Evolutionary conservation across 2,113 vertebrate species (phyloP), one percentile per base, ranked within the genome.

Genomic region (Hippopotamus amphibius): DNA sequence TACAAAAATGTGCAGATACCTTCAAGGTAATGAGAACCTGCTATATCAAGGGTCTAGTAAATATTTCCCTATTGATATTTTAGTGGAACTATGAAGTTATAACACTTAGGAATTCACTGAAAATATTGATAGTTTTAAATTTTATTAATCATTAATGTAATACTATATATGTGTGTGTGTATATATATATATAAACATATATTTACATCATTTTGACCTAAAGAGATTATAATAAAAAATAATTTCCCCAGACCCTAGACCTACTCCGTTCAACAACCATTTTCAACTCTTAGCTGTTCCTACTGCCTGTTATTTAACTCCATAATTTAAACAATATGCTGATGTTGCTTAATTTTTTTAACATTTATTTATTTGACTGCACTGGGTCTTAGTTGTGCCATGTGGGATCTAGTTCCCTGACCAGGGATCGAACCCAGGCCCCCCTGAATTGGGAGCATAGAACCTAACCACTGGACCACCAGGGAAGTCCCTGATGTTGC

Each of bases 61-160:
- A 19, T 57, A 81, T 65, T 96, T 92, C 15, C 19, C 26, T 79
- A 65, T 53, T 82, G 72, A 74, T 59, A 84, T 53, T 86, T 94
- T 41, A 43, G 5, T 77, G 13, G 81, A 48, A 76, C 26, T 41
- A 57, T 69, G 24, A 69, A 10, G 16, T 65, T 48, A 41, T 37
- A 61, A 81, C 68, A 68, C 79, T 66, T 68, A 81, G 10, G 2
- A 53, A 90, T 65, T 76, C 43, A 71, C 10, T 77, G 2, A 91
- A 88, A 82, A 19, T 68, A 26, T 14, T 95, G 30, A 28, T 83
- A 21, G 33, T 24, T 89, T 85, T 43, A 43, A 76, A 50, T 48
- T 7, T 91, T 37, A 53, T 13, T 50, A 71, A 72, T 59, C 1
- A 59, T 69, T 68, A 82, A 83, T 59, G 2, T 37, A 81, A 63